Percentiles rank a stretch among this genome's conserved stretches.
These are phyloP conservation scores for Triplophysa dalaica DNA, from an alignment of 2,113 vertebrate species.

Conservation along the genomic window DNA sequence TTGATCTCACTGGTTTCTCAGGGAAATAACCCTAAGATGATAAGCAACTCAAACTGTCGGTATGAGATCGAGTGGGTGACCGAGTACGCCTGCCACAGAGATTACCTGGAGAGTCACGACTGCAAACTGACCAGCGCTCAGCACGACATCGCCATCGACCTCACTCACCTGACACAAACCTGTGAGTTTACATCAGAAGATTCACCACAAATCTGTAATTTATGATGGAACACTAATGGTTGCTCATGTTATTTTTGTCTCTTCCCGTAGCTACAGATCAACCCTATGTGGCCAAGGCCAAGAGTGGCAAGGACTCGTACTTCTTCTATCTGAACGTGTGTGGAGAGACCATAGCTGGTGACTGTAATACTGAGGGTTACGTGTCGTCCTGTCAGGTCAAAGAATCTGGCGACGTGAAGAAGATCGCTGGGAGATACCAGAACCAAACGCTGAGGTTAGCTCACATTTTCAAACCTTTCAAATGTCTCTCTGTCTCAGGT, in stretches of 20 bases:
- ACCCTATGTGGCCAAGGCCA: constrained; percentile 68
- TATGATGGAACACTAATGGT: too few species aligned
- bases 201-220: background rate
- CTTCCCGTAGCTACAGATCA: constrained; percentile 39
- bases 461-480: background rate
- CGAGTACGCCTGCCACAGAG: constrained; percentile 91
- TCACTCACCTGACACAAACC: constrained; percentile 75
- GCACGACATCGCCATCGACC: constrained; percentile 86
- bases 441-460: constrained; percentile 87
- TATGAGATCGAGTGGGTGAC: constrained; percentile 95
- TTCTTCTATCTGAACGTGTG: constrained; percentile 87
- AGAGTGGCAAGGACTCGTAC: constrained; percentile 74
- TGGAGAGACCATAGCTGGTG: constrained; percentile 53
- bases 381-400: constrained; percentile 86
- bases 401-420: constrained; percentile 46
- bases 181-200: constrained; percentile 65
- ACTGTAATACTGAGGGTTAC: constrained; percentile 58
- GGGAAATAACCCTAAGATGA: constrained; percentile 86
- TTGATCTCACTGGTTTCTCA: constrained; percentile 52
- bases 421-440: constrained; percentile 79
- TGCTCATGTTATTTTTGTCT: too few species aligned
- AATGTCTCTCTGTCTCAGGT: background rate
- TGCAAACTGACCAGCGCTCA: constrained; percentile 82
- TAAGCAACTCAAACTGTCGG: constrained; percentile 84
- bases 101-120: constrained; percentile 85